Base-by-base conservation (phyloP, 1,140 invertebrate species). In the Chrysomallon squamiferum region DNA sequence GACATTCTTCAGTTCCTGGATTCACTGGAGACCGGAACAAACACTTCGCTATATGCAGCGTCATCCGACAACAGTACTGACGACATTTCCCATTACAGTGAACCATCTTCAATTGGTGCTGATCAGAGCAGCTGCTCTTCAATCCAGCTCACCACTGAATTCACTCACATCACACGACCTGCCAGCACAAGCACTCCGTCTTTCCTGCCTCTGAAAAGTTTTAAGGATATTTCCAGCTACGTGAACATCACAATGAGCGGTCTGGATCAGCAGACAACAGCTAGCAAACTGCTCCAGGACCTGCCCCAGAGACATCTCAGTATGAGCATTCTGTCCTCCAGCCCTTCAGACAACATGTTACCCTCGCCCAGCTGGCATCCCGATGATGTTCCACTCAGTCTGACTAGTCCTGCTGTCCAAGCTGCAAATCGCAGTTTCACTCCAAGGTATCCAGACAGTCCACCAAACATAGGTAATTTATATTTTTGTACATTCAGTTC, bases 391-490 rank as follows among this genome's bases (percentile, higher is more conserved):
- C 50, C 29, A 27, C n/a, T 9, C 49, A 52, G 43, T 20, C 20
- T 30, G 43, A 47, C 27, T 15, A 18, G 13, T 50, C 43, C 43
- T 9, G 25, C 41, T 25, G 6, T 22, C 45, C 18, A 30, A 13
- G n/a, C 15, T 22, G 4, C 62, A n/a, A 27, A 25, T 22, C 50
- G 50, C 22, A 30, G 22, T 2, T 54, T 54, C 50, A 54, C 59
- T 33, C 57, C 66, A 3, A 59, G 60, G 15, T 73, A 73, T 49
- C 60, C 60, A 38, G 69, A 58, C 54, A 57, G 65, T 62, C 54
- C 72, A 32, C 72, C 75, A 38, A 77, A 70, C 61, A 77, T 75
- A 62, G 78, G 74, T 77, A 68, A 69, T 65, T 62, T 2, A 27
- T 1, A 33, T 35, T 30, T 13, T 22, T n/a, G 20, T 45, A 13